Evolutionary conservation across 1,140 invertebrate species (phyloP).

Genomic region (Asbolus verrucosus): DNA sequence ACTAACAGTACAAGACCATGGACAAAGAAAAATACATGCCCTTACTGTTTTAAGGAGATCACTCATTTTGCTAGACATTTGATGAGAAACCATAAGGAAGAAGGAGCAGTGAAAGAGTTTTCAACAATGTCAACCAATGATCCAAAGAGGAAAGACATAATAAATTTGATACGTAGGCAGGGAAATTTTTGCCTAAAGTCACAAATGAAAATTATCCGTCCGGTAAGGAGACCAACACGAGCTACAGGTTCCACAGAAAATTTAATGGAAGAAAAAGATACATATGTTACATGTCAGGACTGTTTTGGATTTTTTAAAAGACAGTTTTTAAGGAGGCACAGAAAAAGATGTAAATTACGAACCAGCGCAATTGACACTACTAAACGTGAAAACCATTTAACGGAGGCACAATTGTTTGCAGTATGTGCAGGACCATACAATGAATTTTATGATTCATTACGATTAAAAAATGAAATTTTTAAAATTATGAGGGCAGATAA

Average conservation of each 20-base stretch:
- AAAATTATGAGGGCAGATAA: constrained; percentile 49
- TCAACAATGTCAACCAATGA: constrained; percentile 20
- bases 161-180: constrained; percentile 41
- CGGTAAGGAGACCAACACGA: constrained; percentile 44
- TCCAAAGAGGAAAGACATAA: constrained; percentile 43
- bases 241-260: constrained; percentile 30
- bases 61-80: constrained; percentile 50
- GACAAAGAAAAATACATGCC: constrained; percentile 49
- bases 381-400: constrained; percentile 43
- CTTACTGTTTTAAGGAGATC: constrained; percentile 47
- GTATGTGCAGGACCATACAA: constrained; percentile 34
- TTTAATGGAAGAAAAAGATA: constrained; percentile 15
- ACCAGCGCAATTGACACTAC: background rate
- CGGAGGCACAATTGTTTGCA: constrained; percentile 41
- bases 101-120: constrained; percentile 49
- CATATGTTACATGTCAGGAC: constrained; percentile 40
- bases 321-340: constrained; percentile 42
- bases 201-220: constrained; percentile 39
- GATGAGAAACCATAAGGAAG: constrained; percentile 45
- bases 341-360: constrained; percentile 38
- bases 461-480: constrained; percentile 50
- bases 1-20: constrained; percentile 41
- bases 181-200: constrained; percentile 42
- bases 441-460: constrained; percentile 34
- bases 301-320: constrained; percentile 47